Percentiles rank a stretch among this genome's conserved stretches.
Conservation (phyloP, 2,888 invertebrate genomes). For the Strigamia transsilvanica region DNA sequence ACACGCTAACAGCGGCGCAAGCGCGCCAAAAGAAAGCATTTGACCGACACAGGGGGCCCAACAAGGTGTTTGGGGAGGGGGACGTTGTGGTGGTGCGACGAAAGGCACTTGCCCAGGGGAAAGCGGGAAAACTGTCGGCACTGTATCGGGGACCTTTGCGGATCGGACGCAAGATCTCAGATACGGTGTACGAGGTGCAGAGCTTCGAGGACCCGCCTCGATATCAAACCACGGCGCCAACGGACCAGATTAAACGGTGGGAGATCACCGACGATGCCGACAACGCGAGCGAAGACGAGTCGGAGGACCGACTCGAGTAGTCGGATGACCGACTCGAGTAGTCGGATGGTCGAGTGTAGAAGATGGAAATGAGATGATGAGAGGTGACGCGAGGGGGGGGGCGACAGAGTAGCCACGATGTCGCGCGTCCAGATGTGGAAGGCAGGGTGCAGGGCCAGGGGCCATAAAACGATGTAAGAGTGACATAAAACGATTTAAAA, state of each 20-base stretch:
- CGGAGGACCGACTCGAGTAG: too few species aligned
- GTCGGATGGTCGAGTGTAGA: too few species aligned
- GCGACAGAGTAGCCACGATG: too few species aligned
- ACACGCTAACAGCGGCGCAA: not conserved
- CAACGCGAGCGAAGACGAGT: slow-evolving; percentile 57
- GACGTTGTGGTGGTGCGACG: not conserved
- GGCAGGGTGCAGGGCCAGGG: too few species aligned
- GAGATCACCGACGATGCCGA: slow-evolving; percentile 61
- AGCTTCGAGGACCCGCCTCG: not conserved
- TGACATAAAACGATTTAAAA: too few species aligned
- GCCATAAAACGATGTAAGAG: too few species aligned
- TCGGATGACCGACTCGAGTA: too few species aligned
- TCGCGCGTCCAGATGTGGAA: too few species aligned
- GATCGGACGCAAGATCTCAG: not conserved
- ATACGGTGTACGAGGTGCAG: not conserved
- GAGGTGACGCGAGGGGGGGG: too few species aligned
- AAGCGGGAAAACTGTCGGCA: not conserved
- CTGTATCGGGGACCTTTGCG: not conserved
- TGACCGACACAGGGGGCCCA: not conserved
- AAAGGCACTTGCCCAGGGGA: not conserved
- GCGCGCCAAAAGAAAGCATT: not conserved
- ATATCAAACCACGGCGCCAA: not conserved
- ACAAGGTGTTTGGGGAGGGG: not conserved
- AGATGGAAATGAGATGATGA: too few species aligned
- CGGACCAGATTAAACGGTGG: not conserved